Base-by-base conservation (phyloP, 2,888 invertebrate genomes). In the Strigamia transsilvanica region DNA sequence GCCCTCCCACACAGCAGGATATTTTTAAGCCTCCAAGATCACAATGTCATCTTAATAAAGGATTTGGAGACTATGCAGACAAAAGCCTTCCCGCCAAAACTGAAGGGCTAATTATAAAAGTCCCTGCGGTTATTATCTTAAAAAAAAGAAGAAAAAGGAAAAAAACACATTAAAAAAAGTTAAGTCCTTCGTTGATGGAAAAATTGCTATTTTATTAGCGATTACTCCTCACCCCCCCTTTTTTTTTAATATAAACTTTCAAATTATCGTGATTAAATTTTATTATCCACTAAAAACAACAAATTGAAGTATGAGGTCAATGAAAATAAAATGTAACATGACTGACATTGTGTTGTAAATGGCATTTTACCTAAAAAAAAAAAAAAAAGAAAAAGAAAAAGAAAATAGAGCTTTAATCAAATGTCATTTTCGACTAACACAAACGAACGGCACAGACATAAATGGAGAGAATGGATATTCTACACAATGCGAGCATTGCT, bases 1-100 rank as follows among this genome's bases (percentile, higher is more conserved):
- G 56, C 56, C 56, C 56, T 56, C 56, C 56, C 56, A 56, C 56
- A 56, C 56, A 56, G 56, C 56, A 56, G 56, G 56, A 56, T 56
- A 56, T 56, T 56, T 56, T 56, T 56, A 56, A 56, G 56, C 56
- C 56, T 56, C 56, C 56, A 56, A 56, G 56, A 56, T 56, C 56
- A 56, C 56, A 56, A 56, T 56, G 56, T 56, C 56, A 56, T 56
- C 56, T 56, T 56, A 56, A 56, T 56, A 56, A 56, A 56, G 56
- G 56, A 56, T 56, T 56, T 56, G 56, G 56, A 56, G 56, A 56
- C 56, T 56, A 56, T 56, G 56, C 56, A 56, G 56, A 56, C 56
- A 56, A 56, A 56, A 56, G 56, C 56, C 56, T 56, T 56, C 56
- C 56, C 56, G 56, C 56, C 56, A 56, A 56, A 56, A 56, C 56